Conservation (phyloP, 2,797 vertebrate species). For the Capromys pilorides region DNA sequence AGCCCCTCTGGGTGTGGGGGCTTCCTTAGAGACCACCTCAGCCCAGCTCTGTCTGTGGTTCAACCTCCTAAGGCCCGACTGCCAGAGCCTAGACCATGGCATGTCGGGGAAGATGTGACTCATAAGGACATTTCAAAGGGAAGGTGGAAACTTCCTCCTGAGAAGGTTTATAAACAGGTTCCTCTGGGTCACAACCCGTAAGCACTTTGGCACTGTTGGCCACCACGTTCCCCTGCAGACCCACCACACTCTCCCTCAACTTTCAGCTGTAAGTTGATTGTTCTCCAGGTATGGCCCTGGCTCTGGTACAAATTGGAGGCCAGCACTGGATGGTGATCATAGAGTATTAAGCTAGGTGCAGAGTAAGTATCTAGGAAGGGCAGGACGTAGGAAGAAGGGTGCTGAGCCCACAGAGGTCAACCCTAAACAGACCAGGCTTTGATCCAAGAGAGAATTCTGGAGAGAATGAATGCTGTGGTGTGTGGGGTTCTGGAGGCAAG, state of each 20-base stretch:
- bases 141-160: neutral
- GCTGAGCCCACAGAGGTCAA: neutral
- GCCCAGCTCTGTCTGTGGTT: neutral
- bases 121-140: neutral
- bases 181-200: neutral
- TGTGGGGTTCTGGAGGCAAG: too few relatives aligned
- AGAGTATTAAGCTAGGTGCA: neutral
- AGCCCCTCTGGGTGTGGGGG: too few relatives aligned
- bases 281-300: neutral
- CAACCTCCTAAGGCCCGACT: neutral
- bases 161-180: neutral
- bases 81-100: neutral
- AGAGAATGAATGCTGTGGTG: neutral
- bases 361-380: neutral
- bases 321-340: neutral
- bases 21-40: neutral
- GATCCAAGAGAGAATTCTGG: neutral
- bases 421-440: neutral
- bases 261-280: neutral
- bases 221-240: neutral
- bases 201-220: neutral
- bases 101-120: neutral
- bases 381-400: neutral
- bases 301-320: neutral
- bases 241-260: neutral